Conservation (phyloP, 2,113 vertebrate genomes). For the Camarhynchus parvulus region DNA sequence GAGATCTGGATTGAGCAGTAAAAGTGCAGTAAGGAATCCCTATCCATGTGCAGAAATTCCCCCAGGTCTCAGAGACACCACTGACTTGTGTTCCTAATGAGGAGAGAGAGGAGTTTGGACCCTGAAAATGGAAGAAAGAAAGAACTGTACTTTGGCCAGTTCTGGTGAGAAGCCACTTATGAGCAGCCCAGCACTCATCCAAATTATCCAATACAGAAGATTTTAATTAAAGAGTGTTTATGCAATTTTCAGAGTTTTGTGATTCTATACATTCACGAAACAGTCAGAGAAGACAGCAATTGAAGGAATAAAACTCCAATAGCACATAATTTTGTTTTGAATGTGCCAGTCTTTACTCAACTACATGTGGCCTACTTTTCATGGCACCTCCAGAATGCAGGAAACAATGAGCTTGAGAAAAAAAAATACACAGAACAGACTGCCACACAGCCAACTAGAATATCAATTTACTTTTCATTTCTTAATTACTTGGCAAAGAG, state of each 20-base stretch:
- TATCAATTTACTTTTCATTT: neutral
- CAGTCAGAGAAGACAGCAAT: neutral
- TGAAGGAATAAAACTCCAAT: neutral
- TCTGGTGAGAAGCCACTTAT: neutral
- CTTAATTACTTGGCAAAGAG: constrained; percentile 28
- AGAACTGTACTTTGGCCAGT: neutral
- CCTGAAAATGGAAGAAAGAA: neutral
- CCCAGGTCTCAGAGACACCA: neutral
- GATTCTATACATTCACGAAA: neutral
- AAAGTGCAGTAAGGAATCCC: neutral
- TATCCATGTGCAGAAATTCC: neutral
- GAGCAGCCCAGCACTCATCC: neutral
- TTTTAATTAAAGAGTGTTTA: neutral
- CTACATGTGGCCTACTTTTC: neutral
- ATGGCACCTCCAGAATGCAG: neutral
- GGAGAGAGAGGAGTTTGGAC: neutral
- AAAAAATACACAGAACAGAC: neutral
- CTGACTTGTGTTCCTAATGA: neutral
- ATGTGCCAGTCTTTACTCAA: neutral
- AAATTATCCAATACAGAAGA: neutral
- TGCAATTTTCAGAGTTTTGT: neutral
- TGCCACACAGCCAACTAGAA: neutral
- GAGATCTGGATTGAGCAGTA: neutral
- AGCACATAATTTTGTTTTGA: neutral
- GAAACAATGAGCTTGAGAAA: neutral